A percentile compares a stretch with the other conserved stretches of the same genome.
phyloP scores from a whole-genome alignment of 2,888 invertebrate genomes.

The Clistopyga incitator region DNA sequence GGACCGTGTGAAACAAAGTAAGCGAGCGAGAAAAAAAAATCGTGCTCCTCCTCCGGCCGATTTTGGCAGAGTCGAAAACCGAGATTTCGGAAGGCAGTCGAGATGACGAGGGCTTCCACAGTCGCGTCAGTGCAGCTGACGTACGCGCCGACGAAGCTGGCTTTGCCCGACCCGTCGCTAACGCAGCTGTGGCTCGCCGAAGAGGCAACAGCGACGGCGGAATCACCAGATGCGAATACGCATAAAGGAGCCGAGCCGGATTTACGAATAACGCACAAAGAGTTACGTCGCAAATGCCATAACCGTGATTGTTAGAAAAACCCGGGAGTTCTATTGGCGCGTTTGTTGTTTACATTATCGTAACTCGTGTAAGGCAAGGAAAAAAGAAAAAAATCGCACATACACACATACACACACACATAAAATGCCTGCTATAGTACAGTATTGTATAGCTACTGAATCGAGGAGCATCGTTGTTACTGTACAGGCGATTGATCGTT shows the following conservation, averaged over 20 bases:
- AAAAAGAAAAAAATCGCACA: too few relatives aligned
- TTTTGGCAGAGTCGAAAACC: conserved; percentile 36
- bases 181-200: conserved; percentile 8
- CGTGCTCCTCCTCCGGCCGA: conserved; percentile 10
- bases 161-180: conserved; percentile 29
- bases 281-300: neutral
- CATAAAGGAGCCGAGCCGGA: conserved; percentile 10
- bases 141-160: conserved; percentile 52
- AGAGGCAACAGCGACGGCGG: neutral
- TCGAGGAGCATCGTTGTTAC: neutral
- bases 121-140: conserved; percentile 57
- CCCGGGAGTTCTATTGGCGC: neutral
- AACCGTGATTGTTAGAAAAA: conserved; percentile 10
- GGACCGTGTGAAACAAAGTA: neutral
- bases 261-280: conserved; percentile 4
- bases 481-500: conserved; percentile 20
- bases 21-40: conserved; percentile 21
- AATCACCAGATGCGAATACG: conserved; percentile 6
- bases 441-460: neutral
- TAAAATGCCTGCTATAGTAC: neutral
- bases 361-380: neutral
- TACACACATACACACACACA: too few relatives aligned
- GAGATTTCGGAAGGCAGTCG: conserved; percentile 45
- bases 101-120: conserved; percentile 47
- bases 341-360: neutral